Percentiles rank a stretch among this genome's conserved stretches.
Evolutionary conservation across 2,113 vertebrate species (phyloP).

Genomic region (Melanotaenia duboulayi): DNA sequence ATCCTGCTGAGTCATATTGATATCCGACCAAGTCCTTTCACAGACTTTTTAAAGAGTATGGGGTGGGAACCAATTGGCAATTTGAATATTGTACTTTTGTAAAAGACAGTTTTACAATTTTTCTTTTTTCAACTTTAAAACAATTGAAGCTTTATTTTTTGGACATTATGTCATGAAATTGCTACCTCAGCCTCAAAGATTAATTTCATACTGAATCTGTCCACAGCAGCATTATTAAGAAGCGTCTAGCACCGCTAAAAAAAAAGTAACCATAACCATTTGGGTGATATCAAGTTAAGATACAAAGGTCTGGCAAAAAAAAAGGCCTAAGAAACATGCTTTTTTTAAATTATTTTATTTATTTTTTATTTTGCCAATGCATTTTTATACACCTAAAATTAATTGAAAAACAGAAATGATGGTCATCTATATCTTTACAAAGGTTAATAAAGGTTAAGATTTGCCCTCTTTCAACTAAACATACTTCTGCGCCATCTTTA

Average conservation of each 20-base stretch:
- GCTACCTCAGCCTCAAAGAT: constrained; percentile 23
- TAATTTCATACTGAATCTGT: constrained; percentile 21
- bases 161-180: not conserved
- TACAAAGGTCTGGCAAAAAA: constrained; percentile 39
- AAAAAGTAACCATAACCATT: constrained; percentile 70
- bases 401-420: not conserved
- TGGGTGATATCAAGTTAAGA: constrained; percentile 57
- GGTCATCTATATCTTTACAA: not conserved
- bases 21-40: too few relatives aligned
- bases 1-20: constrained; percentile 27
- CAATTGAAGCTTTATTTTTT: constrained; percentile 33
- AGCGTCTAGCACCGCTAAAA: constrained; percentile 38
- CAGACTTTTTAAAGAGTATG: not conserved
- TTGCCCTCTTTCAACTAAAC: not conserved
- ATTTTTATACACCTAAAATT: constrained; percentile 17
- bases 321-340: constrained; percentile 20
- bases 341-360: too few relatives aligned
- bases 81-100: constrained; percentile 21
- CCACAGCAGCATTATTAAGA: constrained; percentile 27
- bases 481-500: not conserved
- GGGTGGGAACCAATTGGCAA: constrained; percentile 4
- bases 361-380: not conserved
- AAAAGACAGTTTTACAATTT: constrained; percentile 2
- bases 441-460: not conserved
- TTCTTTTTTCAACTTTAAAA: constrained; percentile 15